phyloP scores from a whole-genome alignment of 1,140 invertebrate genomes.

The Zaprionus camerounensis region DNA sequence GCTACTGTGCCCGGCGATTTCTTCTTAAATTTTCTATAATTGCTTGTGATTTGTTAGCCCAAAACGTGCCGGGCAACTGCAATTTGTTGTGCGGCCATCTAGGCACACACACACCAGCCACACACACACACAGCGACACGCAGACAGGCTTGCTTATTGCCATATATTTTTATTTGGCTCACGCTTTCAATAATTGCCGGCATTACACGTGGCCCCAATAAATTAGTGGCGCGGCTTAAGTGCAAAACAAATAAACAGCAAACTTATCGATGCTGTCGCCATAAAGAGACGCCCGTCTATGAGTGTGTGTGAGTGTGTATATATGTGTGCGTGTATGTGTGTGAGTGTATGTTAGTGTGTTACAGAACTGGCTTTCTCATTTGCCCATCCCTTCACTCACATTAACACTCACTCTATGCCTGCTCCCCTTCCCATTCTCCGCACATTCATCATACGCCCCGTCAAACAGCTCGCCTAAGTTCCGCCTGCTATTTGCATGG shows the following conservation, averaged over 20 bases:
- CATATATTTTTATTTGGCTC: conserved; percentile 80
- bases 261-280: conserved; percentile 40
- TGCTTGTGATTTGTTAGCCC: conserved; percentile 82
- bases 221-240: conserved; percentile 65
- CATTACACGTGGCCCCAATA: conserved; percentile 80
- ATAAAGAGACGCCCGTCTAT: conserved; percentile 24
- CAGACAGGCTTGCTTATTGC: conserved; percentile 43
- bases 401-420: neutral
- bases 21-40: conserved; percentile 82
- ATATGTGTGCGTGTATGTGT: neutral
- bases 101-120: conserved; percentile 31
- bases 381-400: neutral
- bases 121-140: neutral
- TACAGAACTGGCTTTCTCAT: neutral
- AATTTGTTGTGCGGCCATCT: conserved; percentile 63
- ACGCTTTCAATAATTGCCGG: conserved; percentile 81
- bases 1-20: conserved; percentile 54
- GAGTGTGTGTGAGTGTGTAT: conserved; percentile 2
- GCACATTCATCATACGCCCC: conserved; percentile 6
- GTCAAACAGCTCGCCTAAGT: neutral
- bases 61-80: conserved; percentile 78
- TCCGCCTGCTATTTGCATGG: neutral
- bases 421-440: neutral
- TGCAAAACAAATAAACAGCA: conserved; percentile 62
- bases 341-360: neutral